These are phyloP conservation scores for Malurus splendens DNA, from an alignment of 2,797 vertebrate genomes.

Conservation along the genomic window DNA sequence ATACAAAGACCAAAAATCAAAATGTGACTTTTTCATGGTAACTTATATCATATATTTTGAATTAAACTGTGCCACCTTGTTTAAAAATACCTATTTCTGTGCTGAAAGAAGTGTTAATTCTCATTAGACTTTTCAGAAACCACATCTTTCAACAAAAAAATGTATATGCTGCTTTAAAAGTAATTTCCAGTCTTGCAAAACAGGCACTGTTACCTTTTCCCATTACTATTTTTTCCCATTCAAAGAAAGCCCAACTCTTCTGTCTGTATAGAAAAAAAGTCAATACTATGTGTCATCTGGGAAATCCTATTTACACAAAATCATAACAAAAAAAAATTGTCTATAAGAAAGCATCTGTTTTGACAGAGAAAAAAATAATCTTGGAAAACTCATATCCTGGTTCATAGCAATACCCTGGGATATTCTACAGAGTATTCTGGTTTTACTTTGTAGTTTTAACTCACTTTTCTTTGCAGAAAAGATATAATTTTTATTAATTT, in stretches of 20 bases:
- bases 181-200: not conserved
- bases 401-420: not conserved
- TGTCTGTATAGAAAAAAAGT: not conserved
- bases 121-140: not conserved
- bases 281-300: not conserved
- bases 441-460: not conserved
- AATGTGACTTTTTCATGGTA: not conserved
- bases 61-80: not conserved
- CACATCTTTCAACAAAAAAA: not conserved
- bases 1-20: not conserved
- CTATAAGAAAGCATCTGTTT: not conserved
- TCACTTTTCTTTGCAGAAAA: not conserved
- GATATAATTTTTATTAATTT: not conserved
- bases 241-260: not conserved
- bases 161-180: not conserved
- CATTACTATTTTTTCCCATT: not conserved
- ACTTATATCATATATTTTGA: not conserved
- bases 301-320: not conserved
- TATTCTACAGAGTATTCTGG: not conserved
- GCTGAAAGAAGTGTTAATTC: not conserved
- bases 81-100: not conserved
- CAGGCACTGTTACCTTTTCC: not conserved
- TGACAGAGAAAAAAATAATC: not conserved
- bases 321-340: not conserved
- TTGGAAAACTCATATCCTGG: not conserved